Evolutionary conservation across 35 echinoderm and acorn worm species (phyloP).

Genomic region (Lytechinus pictus): DNA sequence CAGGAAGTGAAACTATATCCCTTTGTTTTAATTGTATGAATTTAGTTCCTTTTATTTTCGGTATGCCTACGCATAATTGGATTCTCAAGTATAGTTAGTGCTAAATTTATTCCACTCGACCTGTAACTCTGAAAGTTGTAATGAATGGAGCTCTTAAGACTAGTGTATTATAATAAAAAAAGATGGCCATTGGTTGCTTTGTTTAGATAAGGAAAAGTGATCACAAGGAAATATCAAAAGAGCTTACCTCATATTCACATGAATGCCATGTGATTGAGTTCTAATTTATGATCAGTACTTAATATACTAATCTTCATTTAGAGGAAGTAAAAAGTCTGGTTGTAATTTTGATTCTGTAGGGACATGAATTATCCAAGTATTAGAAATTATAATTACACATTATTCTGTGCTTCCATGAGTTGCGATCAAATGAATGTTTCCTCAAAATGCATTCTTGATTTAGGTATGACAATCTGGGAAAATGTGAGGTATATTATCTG

Average conservation of each 20-base stretch:
- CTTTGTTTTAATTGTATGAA: neutral
- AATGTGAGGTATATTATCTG: too few species aligned
- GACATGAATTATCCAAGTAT: neutral
- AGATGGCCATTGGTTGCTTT: neutral
- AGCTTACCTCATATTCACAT: conserved; percentile 18
- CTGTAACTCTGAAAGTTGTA: neutral
- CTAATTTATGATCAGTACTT: conserved; percentile 5
- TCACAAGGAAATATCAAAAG: neutral
- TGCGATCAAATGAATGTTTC: neutral
- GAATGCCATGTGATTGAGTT: neutral
- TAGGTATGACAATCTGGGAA: too few species aligned
- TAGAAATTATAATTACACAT: neutral
- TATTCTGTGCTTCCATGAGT: neutral
- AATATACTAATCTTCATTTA: neutral
- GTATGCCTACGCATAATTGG: neutral
- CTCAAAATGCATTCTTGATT: neutral
- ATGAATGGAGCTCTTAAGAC: neutral
- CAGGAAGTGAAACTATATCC: neutral
- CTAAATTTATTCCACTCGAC: conserved; percentile 4
- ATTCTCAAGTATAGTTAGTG: neutral
- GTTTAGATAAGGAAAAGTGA: neutral
- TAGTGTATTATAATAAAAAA: neutral
- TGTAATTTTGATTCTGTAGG: neutral
- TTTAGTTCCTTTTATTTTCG: neutral
- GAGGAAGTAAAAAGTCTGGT: neutral